Conservation (phyloP, 2,888 invertebrate species). For the Nyleta sp. region DNA sequence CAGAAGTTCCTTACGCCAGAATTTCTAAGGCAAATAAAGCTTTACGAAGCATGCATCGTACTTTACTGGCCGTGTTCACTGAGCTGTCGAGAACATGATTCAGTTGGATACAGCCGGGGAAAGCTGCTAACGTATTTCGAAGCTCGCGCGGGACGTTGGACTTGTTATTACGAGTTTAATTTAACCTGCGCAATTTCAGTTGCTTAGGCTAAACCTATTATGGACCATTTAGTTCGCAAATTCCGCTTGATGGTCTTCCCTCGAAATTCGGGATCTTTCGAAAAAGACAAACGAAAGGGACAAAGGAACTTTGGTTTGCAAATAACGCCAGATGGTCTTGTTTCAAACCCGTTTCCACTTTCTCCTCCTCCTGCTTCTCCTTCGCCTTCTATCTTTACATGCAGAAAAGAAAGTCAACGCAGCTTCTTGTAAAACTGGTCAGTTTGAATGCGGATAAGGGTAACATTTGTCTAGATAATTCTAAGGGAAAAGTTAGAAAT, state of each 20-base stretch:
- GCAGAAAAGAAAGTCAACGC: too few relatives aligned
- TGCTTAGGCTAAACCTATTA: conserved; percentile 31
- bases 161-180: conserved; percentile 51
- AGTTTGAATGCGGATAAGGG: too few relatives aligned
- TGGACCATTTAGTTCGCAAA: conserved; percentile 16
- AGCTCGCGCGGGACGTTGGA: conserved; percentile 29
- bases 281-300: too few relatives aligned
- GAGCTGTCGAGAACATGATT: conserved; percentile 56
- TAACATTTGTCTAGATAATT: too few relatives aligned
- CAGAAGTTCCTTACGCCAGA: conserved; percentile 47
- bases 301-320: too few relatives aligned
- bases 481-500: too few relatives aligned
- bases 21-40: conserved; percentile 59
- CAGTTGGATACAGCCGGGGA: conserved; percentile 31
- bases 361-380: too few relatives aligned
- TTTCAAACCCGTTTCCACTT: too few relatives aligned
- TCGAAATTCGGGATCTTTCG: neutral
- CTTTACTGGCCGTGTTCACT: conserved; percentile 44
- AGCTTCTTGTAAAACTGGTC: too few relatives aligned
- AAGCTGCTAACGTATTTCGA: conserved; percentile 37
- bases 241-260: conserved; percentile 2
- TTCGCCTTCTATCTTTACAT: too few relatives aligned
- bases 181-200: conserved; percentile 45
- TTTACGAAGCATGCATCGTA: conserved; percentile 39
- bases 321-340: too few relatives aligned